Evolutionary conservation across 2,888 invertebrate genomes (phyloP), one percentile per base, ranked within the genome.

Genomic region (Drosophila glabriapex): DNA sequence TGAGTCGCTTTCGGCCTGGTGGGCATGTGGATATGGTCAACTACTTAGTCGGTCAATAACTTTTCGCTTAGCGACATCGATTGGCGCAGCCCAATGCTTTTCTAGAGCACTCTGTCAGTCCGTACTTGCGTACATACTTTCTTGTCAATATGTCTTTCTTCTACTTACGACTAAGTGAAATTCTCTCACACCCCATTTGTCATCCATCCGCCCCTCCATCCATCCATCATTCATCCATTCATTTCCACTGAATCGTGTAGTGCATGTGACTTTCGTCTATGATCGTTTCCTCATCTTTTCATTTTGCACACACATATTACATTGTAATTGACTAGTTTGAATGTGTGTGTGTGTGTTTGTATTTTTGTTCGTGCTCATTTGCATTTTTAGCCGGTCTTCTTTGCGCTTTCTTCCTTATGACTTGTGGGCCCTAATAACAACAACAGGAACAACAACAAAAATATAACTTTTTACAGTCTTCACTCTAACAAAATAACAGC

Each of bases 31-130:
- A 63, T 68, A 66, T 53, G 55, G 59, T 43, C 68, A 52, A 68
- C 78, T 74, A 84, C 80, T 83, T 78, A 83, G 87, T 83, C 83
- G 90, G 86, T 81, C 90, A 91, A 90, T 85, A 85, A 78, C 85
- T 78, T 84, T 77, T 59, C 69, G 65, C 63, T 61, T 65, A 59
- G 76, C 69, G 71, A 49, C 68, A 63, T 74, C 73, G 76, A 73
- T 73, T 79, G 68, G 62, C 68, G 65, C 35, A 72, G 60, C 56
- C 66, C 63, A 75, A 60, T 64, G 76, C 80, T 80, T 80, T 79
- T 80, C 60, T 69, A 43, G 76, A 76, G 61, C 76, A 80, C 61
- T 73, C 72, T 7, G 43, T 25, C 46, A 31, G 39, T 29, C 62
- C 70, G 58, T 54, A 53, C 10, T 25, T 19, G 6, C 25, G 19